Evolutionary conservation across 1,140 invertebrate species (phyloP), one percentile per base, ranked within the genome.

Genomic region (Megalopta genalis): DNA sequence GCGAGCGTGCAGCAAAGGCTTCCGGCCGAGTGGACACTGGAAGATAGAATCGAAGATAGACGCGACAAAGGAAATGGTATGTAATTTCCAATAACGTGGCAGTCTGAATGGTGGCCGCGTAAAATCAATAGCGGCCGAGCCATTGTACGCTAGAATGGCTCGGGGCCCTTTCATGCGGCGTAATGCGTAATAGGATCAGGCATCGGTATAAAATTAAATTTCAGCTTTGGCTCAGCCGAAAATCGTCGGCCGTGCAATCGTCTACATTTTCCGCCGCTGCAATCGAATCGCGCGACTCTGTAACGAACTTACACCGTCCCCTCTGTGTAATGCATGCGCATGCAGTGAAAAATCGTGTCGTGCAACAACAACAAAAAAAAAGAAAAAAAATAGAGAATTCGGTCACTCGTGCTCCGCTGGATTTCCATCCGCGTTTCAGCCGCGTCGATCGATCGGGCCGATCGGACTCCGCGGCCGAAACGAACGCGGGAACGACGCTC

Each of bases 41-140:
- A 52, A 71, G 52, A 64, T 76, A 57, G 63, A 60, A 62, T 37
- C 73, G 39, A 52, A 54, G 59, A 68, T 65, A 25, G n/a, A 37
- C 42, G 23, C 42, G 25, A 70, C 49, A 59, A 39, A 71, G 68
- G n/a, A 71, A 64, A 66, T 69, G 52, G 60, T 71, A 80, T 46
- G 65, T 69, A 70, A 64, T 83, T 80, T 57, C 54, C 70, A 66
- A 83, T 74, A 75, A 83, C 70, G 57, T 21, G 14, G 39, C 25
- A n/a, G 14, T 46, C n/a, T 70, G 59, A 66, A 70, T 63, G 66
- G 52, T 49, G 64, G 25, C 23, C 42, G 49, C 67, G 46, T 52
- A 39, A 37, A 74, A 74, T 74, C 71, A 52, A 74, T 79, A 67
- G 25, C 32, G 42, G 16, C 6, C 3, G n/a, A 9, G 16, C 27